Conservation (phyloP, 2,888 invertebrate genomes). For the Patella pellucida region DNA sequence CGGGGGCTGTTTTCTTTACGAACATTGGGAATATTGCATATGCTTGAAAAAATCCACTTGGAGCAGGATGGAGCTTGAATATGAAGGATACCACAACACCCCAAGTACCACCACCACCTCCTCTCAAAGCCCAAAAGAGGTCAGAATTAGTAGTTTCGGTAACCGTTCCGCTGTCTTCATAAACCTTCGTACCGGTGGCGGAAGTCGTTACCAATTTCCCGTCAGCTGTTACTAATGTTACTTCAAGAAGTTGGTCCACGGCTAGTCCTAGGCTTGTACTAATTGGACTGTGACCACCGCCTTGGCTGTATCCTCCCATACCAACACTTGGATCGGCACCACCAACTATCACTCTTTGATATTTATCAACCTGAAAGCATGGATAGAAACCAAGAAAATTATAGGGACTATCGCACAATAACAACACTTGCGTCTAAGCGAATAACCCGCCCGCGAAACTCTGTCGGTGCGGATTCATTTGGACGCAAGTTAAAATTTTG, state of each 20-base stretch:
- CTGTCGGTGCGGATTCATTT: no score
- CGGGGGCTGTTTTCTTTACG: not conserved
- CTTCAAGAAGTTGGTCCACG: conserved; percentile 41
- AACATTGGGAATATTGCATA: not conserved
- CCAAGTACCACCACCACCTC: conserved; percentile 43
- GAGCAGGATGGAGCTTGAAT: conserved; percentile 35
- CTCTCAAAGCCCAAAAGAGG: conserved; percentile 45
- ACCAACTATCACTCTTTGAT: conserved; percentile 48
- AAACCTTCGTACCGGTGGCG: conserved; percentile 19
- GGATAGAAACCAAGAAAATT: no score
- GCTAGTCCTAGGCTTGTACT: conserved; percentile 36
- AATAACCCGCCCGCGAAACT: no score
- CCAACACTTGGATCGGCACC: conserved; percentile 53
- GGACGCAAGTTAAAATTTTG: no score
- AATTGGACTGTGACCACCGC: conserved; percentile 57
- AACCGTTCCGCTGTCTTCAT: conserved; percentile 16
- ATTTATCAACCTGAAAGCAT: conserved; percentile 37
- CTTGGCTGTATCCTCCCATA: conserved; percentile 54
- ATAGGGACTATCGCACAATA: no score
- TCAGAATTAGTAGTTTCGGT: conserved; percentile 26
- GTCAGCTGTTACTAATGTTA: conserved; percentile 32
- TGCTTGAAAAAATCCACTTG: not conserved
- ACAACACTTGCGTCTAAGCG: no score
- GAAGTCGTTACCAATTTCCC: conserved; percentile 18
- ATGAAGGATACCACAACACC: conserved; percentile 38